Percentiles rank a stretch among this genome's conserved stretches.
Evolutionary conservation across 1,140 invertebrate genomes (phyloP).

Genomic region (Drosophila prosaltans): DNA sequence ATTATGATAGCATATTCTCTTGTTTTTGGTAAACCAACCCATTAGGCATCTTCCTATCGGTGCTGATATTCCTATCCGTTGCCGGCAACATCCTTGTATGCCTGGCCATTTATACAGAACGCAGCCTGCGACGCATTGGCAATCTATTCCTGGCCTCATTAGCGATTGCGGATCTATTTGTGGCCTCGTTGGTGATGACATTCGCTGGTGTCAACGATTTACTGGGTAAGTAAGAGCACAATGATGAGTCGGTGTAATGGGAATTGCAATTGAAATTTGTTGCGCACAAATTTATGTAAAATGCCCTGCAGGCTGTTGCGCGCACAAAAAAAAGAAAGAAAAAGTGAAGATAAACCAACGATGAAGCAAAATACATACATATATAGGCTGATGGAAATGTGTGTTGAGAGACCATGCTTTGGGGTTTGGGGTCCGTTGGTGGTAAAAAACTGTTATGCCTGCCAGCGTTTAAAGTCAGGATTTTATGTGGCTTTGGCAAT

Average conservation of each 20-base stretch:
- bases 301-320: slow-evolving; percentile 59
- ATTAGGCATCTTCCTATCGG: slow-evolving; percentile 92
- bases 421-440: background rate
- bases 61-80: slow-evolving; percentile 96
- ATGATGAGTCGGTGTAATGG: slow-evolving; percentile 39
- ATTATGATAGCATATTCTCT: slow-evolving; percentile 48
- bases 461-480: slow-evolving; percentile 67
- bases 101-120: slow-evolving; percentile 97
- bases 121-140: slow-evolving; percentile 94
- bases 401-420: background rate
- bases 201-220: slow-evolving; percentile 95
- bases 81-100: slow-evolving; percentile 97
- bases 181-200: slow-evolving; percentile 97
- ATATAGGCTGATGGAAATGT: slow-evolving; percentile 36
- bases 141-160: slow-evolving; percentile 97
- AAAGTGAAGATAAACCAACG: slow-evolving; percentile 22
- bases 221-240: slow-evolving; percentile 83
- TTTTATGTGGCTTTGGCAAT: slow-evolving; percentile 59
- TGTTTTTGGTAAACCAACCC: slow-evolving; percentile 23
- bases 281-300: slow-evolving; percentile 69
- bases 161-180: slow-evolving; percentile 97
- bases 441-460: slow-evolving; percentile 54
- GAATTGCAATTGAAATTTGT: slow-evolving; percentile 76
- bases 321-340: slow-evolving; percentile 38
- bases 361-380: slow-evolving; percentile 4